phyloP scores from a whole-genome alignment of 92 coral and sea anemone species.

The Actinostola sp. region DNA sequence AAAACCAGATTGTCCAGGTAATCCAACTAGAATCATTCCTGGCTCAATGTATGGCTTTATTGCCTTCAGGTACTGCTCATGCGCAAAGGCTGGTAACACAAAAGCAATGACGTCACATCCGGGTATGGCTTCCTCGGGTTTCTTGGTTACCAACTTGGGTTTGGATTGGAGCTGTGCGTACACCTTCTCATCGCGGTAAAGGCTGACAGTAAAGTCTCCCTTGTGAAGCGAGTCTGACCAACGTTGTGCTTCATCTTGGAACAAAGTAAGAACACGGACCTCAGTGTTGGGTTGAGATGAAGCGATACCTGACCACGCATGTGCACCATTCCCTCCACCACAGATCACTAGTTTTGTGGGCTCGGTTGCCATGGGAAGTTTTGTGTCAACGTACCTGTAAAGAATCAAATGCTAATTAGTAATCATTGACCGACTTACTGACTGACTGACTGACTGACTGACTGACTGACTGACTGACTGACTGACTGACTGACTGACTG shows the following conservation, averaged over 20 bases:
- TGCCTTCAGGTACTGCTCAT: constrained; percentile 55
- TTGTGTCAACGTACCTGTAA: no score
- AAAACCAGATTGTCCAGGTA: constrained; percentile 71
- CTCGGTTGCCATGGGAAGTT: constrained; percentile 22
- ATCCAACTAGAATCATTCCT: constrained; percentile 58
- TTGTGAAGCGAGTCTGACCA: constrained; percentile 50
- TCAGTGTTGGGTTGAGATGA: constrained; percentile 62
- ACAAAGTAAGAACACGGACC: constrained; percentile 60
- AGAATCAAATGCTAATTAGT: no score
- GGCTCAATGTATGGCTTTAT: constrained; percentile 53
- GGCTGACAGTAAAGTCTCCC: constrained; percentile 40
- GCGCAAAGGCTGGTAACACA: constrained; percentile 74
- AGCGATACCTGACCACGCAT: constrained; percentile 69
- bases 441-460: no score
- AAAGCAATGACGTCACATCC: constrained; percentile 70
- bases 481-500: no score
- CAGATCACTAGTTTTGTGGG: constrained; percentile 57
- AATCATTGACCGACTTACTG: no score
- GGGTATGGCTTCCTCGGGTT: constrained; percentile 68
- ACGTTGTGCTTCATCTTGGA: constrained; percentile 67
- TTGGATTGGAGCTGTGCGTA: constrained; percentile 34
- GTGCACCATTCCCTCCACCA: constrained; percentile 68
- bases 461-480: no score
- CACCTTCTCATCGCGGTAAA: constrained; percentile 29
- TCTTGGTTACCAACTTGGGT: constrained; percentile 57